Conservation (phyloP, 2,888 invertebrate species). For the Ormyrus thymus region DNA sequence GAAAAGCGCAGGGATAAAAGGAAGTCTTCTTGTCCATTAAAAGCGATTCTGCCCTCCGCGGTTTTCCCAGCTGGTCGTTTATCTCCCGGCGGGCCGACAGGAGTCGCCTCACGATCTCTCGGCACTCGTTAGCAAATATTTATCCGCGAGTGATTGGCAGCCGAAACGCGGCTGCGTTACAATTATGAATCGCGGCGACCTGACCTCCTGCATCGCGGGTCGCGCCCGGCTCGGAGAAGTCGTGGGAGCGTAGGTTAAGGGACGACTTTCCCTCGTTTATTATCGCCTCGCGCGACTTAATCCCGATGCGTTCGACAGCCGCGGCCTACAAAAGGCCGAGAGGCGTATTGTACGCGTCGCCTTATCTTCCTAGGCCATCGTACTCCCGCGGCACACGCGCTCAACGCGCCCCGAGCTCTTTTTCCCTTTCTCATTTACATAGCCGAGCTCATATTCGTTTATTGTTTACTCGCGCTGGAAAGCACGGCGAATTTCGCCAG, state of each 20-base stretch:
- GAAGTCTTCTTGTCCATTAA: slow-evolving; percentile 15
- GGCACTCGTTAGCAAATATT: slow-evolving; percentile 19
- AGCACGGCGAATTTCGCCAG: slow-evolving; percentile 30
- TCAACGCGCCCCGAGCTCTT: slow-evolving; percentile 34
- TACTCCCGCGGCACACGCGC: slow-evolving; percentile 53
- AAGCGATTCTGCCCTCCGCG: slow-evolving; percentile 3
- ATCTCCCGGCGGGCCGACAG: slow-evolving; percentile 31
- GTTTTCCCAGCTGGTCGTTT: slow-evolving; percentile 42
- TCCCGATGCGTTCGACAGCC: slow-evolving; percentile 1
- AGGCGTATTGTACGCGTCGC: neutral
- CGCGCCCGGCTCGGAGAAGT: too few species aligned
- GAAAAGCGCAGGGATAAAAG: neutral
- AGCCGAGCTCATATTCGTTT: slow-evolving; percentile 31
- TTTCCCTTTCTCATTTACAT: slow-evolving; percentile 54
- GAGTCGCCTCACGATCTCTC: neutral
- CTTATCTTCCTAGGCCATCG: slow-evolving; percentile 62
- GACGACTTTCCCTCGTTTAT: slow-evolving; percentile 65
- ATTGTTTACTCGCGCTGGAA: slow-evolving; percentile 48
- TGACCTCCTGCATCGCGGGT: too few species aligned
- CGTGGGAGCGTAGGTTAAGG: too few species aligned
- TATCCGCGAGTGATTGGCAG: neutral
- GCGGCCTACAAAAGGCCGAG: slow-evolving; percentile 35
- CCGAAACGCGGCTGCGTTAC: slow-evolving; percentile 30
- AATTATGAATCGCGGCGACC: slow-evolving; percentile 47
- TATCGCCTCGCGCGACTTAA: slow-evolving; percentile 60